Base-by-base conservation (phyloP, 2,113 vertebrate species). In the Pedetes capensis region DNA sequence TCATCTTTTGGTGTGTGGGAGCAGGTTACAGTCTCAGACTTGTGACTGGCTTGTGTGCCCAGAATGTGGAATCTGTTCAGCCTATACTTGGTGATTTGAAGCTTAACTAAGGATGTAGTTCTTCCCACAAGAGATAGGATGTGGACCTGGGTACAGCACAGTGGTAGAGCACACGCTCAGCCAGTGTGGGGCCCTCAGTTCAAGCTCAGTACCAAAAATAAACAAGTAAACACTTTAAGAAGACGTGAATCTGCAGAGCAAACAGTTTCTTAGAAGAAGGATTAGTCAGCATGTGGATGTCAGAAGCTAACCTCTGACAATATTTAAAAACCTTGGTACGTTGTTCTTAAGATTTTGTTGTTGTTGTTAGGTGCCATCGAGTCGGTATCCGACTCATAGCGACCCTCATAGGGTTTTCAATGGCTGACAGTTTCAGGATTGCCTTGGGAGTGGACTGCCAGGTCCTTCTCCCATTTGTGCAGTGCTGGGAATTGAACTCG, bases 61-160 rank as follows among this genome's bases (percentile, higher is more conserved):
- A 0, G 39, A 16, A 3, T 42, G 2, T 14, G 3, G 5, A 25
- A 34, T 23, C 37, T 32, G 29, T 34, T 22, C 10, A 6, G 0
- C 14, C 3, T 22, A 37, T 0, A 11, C 23, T 18, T n/a, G 11
- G 25, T 18, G 8, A 29, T 55, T 17, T 22, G 63, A 49, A 16
- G 20, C 23, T 3, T 8, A 17, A 0, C 61, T 68, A 8, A 27
- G 25, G 47, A 6, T 5, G 3, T 2, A 1, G 1, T 44, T 13
- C 39, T 55, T 69, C n/a, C n/a, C 25, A 25, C 10, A 17, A 6
- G 2, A 47, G 34, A 32, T 32, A 27, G 5, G 25, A 23, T 39
- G 16, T 51, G 81, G 8, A 27, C 3, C 9, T 13, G 64, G 17
- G 8, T 8, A 34, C 18, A 27, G 83, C 66, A 42, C n/a, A 25